Percentiles rank a stretch among this genome's conserved stretches.
These are phyloP conservation scores for Cyclophora albipunctata DNA, from an alignment of 2,888 invertebrate genomes.

Conservation along the genomic window DNA sequence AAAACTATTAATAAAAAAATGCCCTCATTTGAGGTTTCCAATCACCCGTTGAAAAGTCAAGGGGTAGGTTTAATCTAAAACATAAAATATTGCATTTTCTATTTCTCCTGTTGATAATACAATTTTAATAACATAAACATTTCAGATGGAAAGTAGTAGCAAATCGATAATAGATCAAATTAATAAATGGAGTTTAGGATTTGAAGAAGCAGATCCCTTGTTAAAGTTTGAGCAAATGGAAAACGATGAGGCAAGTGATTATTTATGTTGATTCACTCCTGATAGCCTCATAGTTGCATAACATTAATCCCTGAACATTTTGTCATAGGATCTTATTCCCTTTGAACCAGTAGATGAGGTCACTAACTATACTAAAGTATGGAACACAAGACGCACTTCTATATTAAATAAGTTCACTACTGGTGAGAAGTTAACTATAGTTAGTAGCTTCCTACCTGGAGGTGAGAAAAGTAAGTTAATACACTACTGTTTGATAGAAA, in stretches of 20 bases:
- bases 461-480: slow-evolving; percentile 81
- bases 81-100: too few relatives aligned
- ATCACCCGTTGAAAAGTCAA: slow-evolving; percentile 54
- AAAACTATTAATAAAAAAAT: slow-evolving; percentile 1
- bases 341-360: slow-evolving; percentile 25
- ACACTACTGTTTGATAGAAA: background rate
- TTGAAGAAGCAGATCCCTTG: slow-evolving; percentile 62
- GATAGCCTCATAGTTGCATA: too few relatives aligned
- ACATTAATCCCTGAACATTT: too few relatives aligned
- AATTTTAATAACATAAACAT: slow-evolving; percentile 8
- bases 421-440: slow-evolving; percentile 92
- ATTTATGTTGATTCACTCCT: too few relatives aligned
- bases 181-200: slow-evolving; percentile 61
- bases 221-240: slow-evolving; percentile 61
- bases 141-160: slow-evolving; percentile 44
- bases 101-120: background rate
- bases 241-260: slow-evolving; percentile 41
- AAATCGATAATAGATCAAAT: slow-evolving; percentile 53
- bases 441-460: slow-evolving; percentile 89
- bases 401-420: slow-evolving; percentile 95
- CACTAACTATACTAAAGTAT: slow-evolving; percentile 79
- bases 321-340: slow-evolving; percentile 31
- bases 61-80: slow-evolving; percentile 12
- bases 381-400: slow-evolving; percentile 83
- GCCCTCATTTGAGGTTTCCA: slow-evolving; percentile 45